Base-by-base conservation (phyloP, 1,140 invertebrate species). In the Proales similis region DNA sequence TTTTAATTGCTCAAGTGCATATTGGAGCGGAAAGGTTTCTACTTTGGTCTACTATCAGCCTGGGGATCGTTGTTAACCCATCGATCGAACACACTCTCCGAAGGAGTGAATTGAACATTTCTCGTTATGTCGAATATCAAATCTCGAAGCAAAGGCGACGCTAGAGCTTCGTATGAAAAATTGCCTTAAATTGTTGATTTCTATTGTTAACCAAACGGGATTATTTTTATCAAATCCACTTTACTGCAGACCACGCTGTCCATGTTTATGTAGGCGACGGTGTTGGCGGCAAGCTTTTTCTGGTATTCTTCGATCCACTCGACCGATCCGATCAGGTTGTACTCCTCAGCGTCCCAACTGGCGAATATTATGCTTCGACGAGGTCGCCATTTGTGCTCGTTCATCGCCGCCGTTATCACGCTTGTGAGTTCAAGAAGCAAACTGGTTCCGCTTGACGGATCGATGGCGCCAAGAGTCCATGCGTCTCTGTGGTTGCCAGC, bases 401-500 rank as follows among this genome's bases (percentile, higher is more conserved):
- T 70, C 6, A 68, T 48, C 2, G 79, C 49, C 24, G 71, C 65
- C 3, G 71, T 77, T 67, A 82, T 75, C 9, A 77, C 74, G 7
- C 78, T 65, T 4, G 74, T 74, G 3, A 82, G 64, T 70, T 82
- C 81, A 12, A 79, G 68, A 33, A 81, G 63, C 3, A 71, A 70
- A 4, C 79, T 79, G 9, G 79, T 79, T 1, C 79, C 79, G 48
- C 69, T 72, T 11, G 74, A 68, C 9, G 80, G 79, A 68, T 82
- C 81, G 24, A 81, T 66, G 14, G 79, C 73, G 12, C 79, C 80
- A 66, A 77, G 79, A 11, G 74, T 76, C 80, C 80, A 82, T 24
- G 81, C 74, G 70, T 82, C 81, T 60, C 79, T 70, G 64, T 83
- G 81, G 64, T 80, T 81, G 3, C 81, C 82, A 7, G 83, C 67